These are phyloP conservation scores for Takifugu rubripes DNA, from an alignment of 2,797 vertebrate species.

Conservation along the genomic window DNA sequence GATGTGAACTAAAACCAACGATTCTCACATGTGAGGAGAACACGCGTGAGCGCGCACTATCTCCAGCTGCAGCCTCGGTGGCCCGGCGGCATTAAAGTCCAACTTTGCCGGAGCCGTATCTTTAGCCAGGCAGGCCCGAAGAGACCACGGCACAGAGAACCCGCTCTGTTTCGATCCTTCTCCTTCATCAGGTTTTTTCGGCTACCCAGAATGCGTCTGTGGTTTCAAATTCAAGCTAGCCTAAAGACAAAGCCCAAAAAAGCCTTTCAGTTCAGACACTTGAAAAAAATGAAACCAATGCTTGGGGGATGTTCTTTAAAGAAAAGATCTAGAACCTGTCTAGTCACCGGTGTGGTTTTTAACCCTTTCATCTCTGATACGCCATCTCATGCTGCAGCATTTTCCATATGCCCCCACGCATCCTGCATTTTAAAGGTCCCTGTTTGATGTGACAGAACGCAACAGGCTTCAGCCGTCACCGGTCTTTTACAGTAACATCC, in stretches of 20 bases:
- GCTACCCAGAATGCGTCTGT: constrained; percentile 45
- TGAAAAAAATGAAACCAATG: constrained; percentile 29
- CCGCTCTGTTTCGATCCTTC: constrained; percentile 51
- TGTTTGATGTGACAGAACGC: not conserved
- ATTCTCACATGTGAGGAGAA: constrained; percentile 39
- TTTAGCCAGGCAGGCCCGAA: constrained; percentile 47
- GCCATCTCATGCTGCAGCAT: constrained; percentile 6
- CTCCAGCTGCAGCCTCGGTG: constrained; percentile 49
- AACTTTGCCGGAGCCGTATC: constrained; percentile 55
- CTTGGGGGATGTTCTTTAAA: constrained; percentile 30
- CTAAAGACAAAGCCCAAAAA: constrained; percentile 20
- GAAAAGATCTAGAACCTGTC: constrained; percentile 1
- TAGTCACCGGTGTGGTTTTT: constrained; percentile 12
- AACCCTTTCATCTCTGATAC: constrained; percentile 27
- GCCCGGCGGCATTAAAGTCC: constrained; percentile 54
- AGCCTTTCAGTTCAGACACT: constrained; percentile 14
- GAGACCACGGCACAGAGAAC: constrained; percentile 44
- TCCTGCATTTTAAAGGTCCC: constrained; percentile 13
- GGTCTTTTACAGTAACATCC: constrained; percentile 19
- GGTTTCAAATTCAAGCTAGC: constrained; percentile 24
- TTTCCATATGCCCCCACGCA: not conserved
- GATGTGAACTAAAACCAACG: constrained; percentile 58
- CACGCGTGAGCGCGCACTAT: constrained; percentile 53
- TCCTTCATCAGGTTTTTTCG: constrained; percentile 25
- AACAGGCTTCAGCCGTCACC: constrained; percentile 22